Conservation (phyloP, 2,797 vertebrate species). For the Sebastes steindachneri region DNA sequence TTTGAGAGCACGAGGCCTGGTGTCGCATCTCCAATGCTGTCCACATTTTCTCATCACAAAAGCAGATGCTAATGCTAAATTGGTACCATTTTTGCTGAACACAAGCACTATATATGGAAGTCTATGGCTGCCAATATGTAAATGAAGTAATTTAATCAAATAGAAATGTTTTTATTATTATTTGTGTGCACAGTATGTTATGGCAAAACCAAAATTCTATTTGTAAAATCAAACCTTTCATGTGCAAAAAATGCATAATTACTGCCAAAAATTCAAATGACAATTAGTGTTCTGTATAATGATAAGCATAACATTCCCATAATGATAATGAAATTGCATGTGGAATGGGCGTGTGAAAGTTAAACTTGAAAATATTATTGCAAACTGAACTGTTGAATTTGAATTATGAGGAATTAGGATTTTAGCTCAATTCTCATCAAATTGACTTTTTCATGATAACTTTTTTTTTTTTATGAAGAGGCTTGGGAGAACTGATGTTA, state of each 20-base stretch:
- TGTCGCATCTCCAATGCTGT: not conserved
- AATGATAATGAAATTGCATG: too few species aligned
- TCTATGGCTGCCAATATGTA: not conserved
- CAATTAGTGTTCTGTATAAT: not conserved
- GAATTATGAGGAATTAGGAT: not conserved
- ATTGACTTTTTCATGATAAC: too few species aligned
- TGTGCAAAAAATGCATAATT: not conserved
- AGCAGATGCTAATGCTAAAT: not conserved
- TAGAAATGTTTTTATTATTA: not conserved
- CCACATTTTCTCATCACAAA: not conserved
- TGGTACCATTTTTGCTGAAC: not conserved
- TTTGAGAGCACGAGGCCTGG: not conserved
- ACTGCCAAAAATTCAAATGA: not conserved
- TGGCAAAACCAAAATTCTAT: not conserved
- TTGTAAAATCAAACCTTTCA: not conserved
- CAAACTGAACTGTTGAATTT: not conserved
- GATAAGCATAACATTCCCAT: too few species aligned
- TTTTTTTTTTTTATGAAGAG: too few species aligned
- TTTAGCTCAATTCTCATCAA: not conserved
- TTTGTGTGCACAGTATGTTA: not conserved
- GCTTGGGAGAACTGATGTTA: not conserved
- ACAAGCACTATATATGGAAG: not conserved
- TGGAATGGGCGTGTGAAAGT: not conserved
- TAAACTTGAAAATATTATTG: too few species aligned
- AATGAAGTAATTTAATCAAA: not conserved